These are phyloP conservation scores for Brachynemurus nebulosus DNA, from an alignment of 2,888 invertebrate genomes.

Conservation along the genomic window DNA sequence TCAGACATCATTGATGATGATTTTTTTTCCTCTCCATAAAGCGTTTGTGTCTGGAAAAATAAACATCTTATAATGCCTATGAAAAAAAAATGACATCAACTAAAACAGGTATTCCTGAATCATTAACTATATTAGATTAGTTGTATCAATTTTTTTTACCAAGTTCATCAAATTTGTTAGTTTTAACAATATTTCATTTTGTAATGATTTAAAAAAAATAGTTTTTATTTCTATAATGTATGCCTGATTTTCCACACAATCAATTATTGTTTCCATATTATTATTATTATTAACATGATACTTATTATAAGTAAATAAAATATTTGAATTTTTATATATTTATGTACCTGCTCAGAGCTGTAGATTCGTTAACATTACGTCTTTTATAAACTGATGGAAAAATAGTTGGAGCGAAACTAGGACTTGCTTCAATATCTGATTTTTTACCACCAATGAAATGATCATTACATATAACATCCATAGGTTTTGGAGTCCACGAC, in stretches of 20 bases:
- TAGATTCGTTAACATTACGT: slow-evolving; percentile 7
- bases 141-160: too few relatives aligned
- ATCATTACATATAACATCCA: slow-evolving; percentile 9
- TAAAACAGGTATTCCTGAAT: too few relatives aligned
- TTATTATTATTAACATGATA: slow-evolving; percentile 3
- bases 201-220: background rate
- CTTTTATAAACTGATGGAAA: too few relatives aligned
- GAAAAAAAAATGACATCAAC: too few relatives aligned
- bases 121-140: too few relatives aligned
- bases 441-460: slow-evolving; percentile 13
- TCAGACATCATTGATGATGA: background rate
- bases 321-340: background rate
- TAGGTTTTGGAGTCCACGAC: slow-evolving; percentile 8
- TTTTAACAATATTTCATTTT: too few relatives aligned
- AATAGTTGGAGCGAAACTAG: slow-evolving; percentile 10
- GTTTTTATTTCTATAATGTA: background rate
- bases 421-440: slow-evolving; percentile 9
- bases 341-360: slow-evolving; percentile 6
- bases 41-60: slow-evolving; percentile 13
- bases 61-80: slow-evolving; percentile 7
- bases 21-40: slow-evolving; percentile 6
- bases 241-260: background rate
- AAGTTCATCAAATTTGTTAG: too few relatives aligned
- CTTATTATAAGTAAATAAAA: background rate
- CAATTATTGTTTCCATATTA: background rate